Conservation (phyloP, 2,113 vertebrate genomes). For the Chionis minor region DNA sequence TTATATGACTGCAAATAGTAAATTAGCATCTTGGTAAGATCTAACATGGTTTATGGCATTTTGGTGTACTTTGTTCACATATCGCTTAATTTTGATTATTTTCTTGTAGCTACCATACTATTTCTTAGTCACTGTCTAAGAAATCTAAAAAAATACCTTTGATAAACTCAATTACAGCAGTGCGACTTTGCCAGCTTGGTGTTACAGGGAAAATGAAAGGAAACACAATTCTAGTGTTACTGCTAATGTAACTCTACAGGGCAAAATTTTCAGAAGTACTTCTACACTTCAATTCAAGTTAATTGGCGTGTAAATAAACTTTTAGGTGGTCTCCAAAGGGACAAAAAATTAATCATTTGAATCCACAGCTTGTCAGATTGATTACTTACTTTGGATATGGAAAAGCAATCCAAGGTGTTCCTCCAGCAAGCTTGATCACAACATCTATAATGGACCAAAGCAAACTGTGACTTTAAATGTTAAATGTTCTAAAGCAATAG, state of each 20-base stretch:
- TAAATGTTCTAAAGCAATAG: not conserved
- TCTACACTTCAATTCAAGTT: not conserved
- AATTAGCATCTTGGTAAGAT: slow-evolving; percentile 6
- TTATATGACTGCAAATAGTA: not conserved
- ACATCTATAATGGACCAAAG: not conserved
- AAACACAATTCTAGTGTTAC: not conserved
- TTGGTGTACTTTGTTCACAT: not conserved
- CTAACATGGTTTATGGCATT: not conserved
- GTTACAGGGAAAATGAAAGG: not conserved
- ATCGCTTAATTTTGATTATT: not conserved
- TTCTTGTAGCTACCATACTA: not conserved
- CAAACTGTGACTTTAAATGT: not conserved
- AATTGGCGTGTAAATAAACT: slow-evolving; percentile 23
- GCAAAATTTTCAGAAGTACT: slow-evolving; percentile 1
- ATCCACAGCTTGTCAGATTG: not conserved
- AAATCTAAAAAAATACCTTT: not conserved
- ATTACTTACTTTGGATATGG: not conserved
- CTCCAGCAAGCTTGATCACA: not conserved
- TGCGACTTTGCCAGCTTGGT: not conserved
- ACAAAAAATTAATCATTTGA: not conserved
- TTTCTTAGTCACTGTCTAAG: not conserved
- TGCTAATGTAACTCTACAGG: not conserved
- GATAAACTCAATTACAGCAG: not conserved
- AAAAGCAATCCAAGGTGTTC: not conserved
- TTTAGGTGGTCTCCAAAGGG: not conserved